phyloP scores from a whole-genome alignment of 1,140 invertebrate species.

The Sminthurinus signatus region DNA sequence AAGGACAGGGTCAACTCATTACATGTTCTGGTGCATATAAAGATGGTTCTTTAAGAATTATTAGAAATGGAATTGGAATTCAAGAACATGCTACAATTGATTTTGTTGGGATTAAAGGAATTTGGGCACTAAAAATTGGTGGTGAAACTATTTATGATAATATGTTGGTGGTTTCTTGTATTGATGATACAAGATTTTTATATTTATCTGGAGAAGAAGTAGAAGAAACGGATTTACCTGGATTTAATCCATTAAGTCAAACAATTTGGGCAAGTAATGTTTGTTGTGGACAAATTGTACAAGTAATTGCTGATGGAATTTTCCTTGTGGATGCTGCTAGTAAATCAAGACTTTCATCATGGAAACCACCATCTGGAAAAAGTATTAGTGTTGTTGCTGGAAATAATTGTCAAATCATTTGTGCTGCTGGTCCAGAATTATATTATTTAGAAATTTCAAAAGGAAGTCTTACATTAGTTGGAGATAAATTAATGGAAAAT shows the following conservation, averaged over 20 bases:
- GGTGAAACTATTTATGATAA: slow-evolving; percentile 65
- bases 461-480: slow-evolving; percentile 57
- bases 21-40: slow-evolving; percentile 96
- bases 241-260: slow-evolving; percentile 83
- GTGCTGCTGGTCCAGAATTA: slow-evolving; percentile 79
- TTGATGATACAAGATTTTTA: slow-evolving; percentile 85
- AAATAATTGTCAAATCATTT: slow-evolving; percentile 73
- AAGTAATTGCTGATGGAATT: slow-evolving; percentile 69
- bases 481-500: slow-evolving; percentile 67
- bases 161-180: slow-evolving; percentile 85
- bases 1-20: slow-evolving; percentile 96
- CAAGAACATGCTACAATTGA: slow-evolving; percentile 97
- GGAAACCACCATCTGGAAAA: slow-evolving; percentile 66
- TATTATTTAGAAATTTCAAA: slow-evolving; percentile 79
- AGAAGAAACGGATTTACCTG: slow-evolving; percentile 88
- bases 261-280: slow-evolving; percentile 92
- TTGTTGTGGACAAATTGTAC: slow-evolving; percentile 67
- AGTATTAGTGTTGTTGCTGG: slow-evolving; percentile 84
- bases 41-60: slow-evolving; percentile 93
- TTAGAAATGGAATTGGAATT: slow-evolving; percentile 95
- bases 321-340: slow-evolving; percentile 60
- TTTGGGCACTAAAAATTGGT: slow-evolving; percentile 83
- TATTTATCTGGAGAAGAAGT: slow-evolving; percentile 89
- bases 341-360: slow-evolving; percentile 60
- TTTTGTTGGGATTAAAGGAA: slow-evolving; percentile 91